These are phyloP conservation scores for Indri indri DNA, from an alignment of 2,113 vertebrate genomes.

Conservation along the genomic window DNA sequence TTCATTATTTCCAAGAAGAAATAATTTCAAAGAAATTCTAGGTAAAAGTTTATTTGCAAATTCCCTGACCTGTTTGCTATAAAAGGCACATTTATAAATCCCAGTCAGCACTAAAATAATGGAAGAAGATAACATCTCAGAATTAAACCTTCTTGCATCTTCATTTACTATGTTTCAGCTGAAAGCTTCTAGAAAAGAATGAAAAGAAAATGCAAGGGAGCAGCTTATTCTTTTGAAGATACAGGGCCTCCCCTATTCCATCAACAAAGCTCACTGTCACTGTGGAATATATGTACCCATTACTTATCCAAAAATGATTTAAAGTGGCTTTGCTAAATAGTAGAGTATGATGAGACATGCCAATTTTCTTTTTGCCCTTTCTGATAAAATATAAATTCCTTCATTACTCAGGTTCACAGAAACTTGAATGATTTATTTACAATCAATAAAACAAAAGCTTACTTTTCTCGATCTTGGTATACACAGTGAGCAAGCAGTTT, in stretches of 20 bases:
- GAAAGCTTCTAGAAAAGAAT: slow-evolving; percentile 23
- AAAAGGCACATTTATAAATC: slow-evolving; percentile 41
- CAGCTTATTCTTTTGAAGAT: slow-evolving; percentile 30
- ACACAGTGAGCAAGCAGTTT: slow-evolving; percentile 81
- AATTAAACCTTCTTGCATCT: slow-evolving; percentile 36
- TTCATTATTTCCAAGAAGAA: slow-evolving; percentile 48
- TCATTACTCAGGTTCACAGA: slow-evolving; percentile 41
- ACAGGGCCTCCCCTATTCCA: background rate
- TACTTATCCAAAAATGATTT: slow-evolving; percentile 11
- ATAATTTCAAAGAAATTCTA: slow-evolving; percentile 34
- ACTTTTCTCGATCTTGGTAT: slow-evolving; percentile 89
- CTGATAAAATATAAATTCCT: slow-evolving; percentile 33
- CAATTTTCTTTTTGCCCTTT: slow-evolving; percentile 18
- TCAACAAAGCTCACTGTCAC: slow-evolving; percentile 16
- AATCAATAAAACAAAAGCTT: slow-evolving; percentile 71
- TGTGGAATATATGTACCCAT: background rate
- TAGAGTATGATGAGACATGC: background rate
- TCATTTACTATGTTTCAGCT: slow-evolving; percentile 39
- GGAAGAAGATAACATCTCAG: background rate
- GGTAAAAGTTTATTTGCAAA: background rate
- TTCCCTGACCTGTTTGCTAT: background rate
- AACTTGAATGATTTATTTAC: slow-evolving; percentile 49
- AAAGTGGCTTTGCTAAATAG: background rate
- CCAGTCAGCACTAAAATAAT: slow-evolving; percentile 42
- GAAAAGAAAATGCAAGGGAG: slow-evolving; percentile 24